Evolutionary conservation across 2,888 invertebrate genomes (phyloP).

Genomic region (Dichetophora obliterata): DNA sequence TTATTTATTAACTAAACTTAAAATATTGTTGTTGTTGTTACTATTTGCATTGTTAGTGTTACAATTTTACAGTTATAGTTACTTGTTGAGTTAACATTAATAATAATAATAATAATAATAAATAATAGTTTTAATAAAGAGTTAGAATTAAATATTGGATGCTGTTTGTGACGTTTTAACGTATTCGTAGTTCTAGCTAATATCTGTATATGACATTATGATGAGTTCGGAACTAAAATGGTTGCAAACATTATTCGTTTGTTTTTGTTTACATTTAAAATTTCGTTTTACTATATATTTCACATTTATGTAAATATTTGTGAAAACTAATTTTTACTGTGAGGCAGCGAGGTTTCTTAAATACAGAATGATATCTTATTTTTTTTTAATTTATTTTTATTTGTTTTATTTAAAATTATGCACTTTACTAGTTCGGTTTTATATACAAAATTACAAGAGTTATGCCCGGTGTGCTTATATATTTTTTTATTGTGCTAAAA

Average conservation of each 20-base stretch:
- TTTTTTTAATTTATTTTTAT: slow-evolving; percentile 38
- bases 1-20: slow-evolving; percentile 13
- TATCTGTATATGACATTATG: neutral
- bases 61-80: neutral
- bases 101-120: slow-evolving; percentile 10
- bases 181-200: neutral
- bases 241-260: neutral
- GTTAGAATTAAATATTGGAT: slow-evolving; percentile 14
- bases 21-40: slow-evolving; percentile 7
- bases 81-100: slow-evolving; percentile 2
- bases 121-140: neutral
- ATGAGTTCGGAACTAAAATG: slow-evolving; percentile 1
- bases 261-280: slow-evolving; percentile 14
- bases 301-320: slow-evolving; percentile 33
- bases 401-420: slow-evolving; percentile 43
- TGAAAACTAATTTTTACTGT: slow-evolving; percentile 56
- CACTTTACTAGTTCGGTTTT: slow-evolving; percentile 36
- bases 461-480: too few relatives aligned
- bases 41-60: slow-evolving; percentile 35
- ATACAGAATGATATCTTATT: slow-evolving; percentile 18
- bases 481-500: too few relatives aligned
- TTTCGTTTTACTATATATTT: slow-evolving; percentile 33
- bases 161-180: slow-evolving; percentile 1
- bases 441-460: neutral
- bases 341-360: slow-evolving; percentile 67